Evolutionary conservation across 1,140 invertebrate species (phyloP).

Genomic region (Drosophila pachea): DNA sequence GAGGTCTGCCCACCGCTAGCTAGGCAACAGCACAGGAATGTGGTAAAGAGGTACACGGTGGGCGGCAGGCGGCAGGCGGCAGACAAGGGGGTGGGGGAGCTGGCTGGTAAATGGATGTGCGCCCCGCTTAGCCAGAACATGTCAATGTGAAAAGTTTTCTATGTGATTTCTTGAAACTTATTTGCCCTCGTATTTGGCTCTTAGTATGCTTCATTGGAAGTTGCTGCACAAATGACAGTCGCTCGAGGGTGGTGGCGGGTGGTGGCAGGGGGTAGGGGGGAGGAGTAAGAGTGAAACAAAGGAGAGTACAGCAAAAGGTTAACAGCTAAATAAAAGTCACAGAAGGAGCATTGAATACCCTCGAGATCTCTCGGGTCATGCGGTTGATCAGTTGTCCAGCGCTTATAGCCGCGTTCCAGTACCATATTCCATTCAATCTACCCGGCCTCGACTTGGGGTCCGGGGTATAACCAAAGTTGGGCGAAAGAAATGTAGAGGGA

Average conservation of each 20-base stretch:
- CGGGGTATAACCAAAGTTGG: not conserved
- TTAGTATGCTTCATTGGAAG: constrained; percentile 35
- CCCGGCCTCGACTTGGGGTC: no score
- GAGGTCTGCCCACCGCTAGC: constrained; percentile 10
- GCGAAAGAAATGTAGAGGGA: not conserved
- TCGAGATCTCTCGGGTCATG: no score
- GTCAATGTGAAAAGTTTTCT: constrained; percentile 69
- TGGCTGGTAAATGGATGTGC: not conserved
- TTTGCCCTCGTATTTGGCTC: constrained; percentile 22
- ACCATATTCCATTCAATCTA: no score
- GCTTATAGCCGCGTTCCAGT: no score
- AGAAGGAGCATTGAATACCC: no score
- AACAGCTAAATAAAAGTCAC: not conserved
- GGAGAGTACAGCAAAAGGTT: constrained; percentile 1
- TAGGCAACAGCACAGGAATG: not conserved
- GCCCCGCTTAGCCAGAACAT: constrained; percentile 50
- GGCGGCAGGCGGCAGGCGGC: no score
- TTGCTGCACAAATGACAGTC: constrained; percentile 18
- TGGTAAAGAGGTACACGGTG: not conserved
- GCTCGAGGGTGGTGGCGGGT: no score
- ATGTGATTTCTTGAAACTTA: constrained; percentile 42
- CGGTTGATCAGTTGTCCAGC: no score
- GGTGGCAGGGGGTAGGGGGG: not conserved
- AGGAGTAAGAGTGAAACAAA: constrained; percentile 19
- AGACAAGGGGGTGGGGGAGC: not conserved